These are phyloP conservation scores for Stegodyphus dumicola DNA, from an alignment of 1,140 invertebrate genomes.

Conservation along the genomic window DNA sequence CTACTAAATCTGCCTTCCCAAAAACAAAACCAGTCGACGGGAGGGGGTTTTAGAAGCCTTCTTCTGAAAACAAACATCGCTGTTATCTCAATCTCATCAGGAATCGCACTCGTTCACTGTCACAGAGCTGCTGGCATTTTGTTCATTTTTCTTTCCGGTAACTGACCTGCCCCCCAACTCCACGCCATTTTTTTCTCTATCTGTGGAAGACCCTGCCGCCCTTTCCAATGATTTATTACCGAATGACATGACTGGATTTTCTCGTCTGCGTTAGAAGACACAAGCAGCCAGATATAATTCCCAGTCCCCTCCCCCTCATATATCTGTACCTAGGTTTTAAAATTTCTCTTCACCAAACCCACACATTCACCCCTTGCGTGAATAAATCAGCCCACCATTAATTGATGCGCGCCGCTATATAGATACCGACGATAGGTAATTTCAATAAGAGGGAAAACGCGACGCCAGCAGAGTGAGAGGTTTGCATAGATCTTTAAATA, in stretches of 20 bases:
- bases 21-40: background rate
- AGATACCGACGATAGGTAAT: background rate
- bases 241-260: constrained; percentile 3
- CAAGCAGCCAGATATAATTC: background rate
- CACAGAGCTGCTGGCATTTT: constrained; percentile 14
- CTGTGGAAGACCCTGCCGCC: background rate
- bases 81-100: constrained; percentile 53
- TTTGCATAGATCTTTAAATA: background rate
- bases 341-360: no score
- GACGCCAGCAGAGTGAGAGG: background rate
- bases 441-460: background rate
- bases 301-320: background rate
- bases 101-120: constrained; percentile 50
- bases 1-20: no score
- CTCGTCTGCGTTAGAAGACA: background rate
- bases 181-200: background rate
- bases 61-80: constrained; percentile 38
- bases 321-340: background rate
- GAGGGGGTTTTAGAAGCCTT: background rate
- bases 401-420: background rate
- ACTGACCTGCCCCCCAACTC: background rate
- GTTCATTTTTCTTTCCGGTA: background rate
- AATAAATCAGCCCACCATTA: no score
- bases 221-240: constrained; percentile 1
- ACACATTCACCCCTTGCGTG: no score